Base-by-base conservation (phyloP, 2,797 vertebrate genomes). In the Gambelia wislizenii region DNA sequence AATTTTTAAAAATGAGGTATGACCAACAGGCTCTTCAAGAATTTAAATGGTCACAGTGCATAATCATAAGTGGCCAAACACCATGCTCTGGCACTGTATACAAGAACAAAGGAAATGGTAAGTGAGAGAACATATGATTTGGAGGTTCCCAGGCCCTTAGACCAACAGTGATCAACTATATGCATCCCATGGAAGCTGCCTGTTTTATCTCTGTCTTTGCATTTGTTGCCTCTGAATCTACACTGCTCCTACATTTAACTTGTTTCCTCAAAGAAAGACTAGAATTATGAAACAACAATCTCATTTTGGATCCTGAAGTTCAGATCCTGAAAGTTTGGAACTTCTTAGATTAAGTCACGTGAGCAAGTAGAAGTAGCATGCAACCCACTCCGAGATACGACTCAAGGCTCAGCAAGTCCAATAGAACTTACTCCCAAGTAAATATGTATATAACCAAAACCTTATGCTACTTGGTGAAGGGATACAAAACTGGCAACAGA, bases 211-310 rank as follows among this genome's bases (percentile, higher is more conserved):
- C 56, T 86, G 59, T 33, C 61, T 22, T 56, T 67, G 67, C n/a
- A 86, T 52, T 67, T 13, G 14, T 10, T 86, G 44, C 75, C 42
- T 52, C 42, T 44, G 81, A 13, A 42, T 12, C 42, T 8, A 30
- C 59, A 83, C 27, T 67, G 39, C 3, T 27, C 61, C 61, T 64
- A 64, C 6, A 44, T n/a, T 33, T 67, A 52, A 52, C 56, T 49
- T 77, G 70, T 14, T 16, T 20, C 75, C 75, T 36, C 75, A 16
- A 33, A 78, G 85, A 86, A 86, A 20, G 75, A 49, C 59, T 67
- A 77, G 47, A 86, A 86, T 78, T 64, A 78, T 52, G n/a, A 77
- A 86, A 79, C 61, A 86, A 79, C 61, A 69, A 22, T 69, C 74
- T 44, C 6, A 36, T 47, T 77, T 67, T 77, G 85, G 74, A 78